Percentiles rank a stretch among this genome's conserved stretches.
Evolutionary conservation across 2,113 vertebrate species (phyloP).

Genomic region (Scytalopus superciliaris): DNA sequence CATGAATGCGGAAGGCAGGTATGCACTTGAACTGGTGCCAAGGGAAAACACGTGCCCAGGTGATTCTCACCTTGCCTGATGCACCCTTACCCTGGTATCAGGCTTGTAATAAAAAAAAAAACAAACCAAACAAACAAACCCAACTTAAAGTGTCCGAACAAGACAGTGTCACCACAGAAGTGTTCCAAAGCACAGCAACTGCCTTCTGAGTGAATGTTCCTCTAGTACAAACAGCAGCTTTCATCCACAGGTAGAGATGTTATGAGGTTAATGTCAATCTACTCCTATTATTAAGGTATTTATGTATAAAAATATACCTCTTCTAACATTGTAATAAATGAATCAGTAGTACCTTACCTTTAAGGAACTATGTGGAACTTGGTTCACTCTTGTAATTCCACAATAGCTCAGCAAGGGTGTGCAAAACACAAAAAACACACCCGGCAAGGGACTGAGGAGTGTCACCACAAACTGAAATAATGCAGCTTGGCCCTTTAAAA

Average conservation of each 20-base stretch:
- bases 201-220: background rate
- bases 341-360: background rate
- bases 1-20: rapidly evolving
- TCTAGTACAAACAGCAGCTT: background rate
- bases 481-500: conserved; percentile 19
- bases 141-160: background rate
- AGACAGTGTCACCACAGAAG: background rate
- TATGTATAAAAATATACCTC: background rate
- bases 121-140: background rate
- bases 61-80: background rate
- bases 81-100: background rate
- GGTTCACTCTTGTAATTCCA: background rate
- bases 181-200: background rate
- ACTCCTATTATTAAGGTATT: background rate
- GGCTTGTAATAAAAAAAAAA: background rate
- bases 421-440: background rate
- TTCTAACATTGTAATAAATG: background rate
- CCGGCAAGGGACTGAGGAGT: background rate
- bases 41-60: background rate
- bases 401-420: background rate
- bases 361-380: background rate
- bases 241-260: background rate
- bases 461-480: background rate
- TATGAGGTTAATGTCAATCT: background rate
- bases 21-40: background rate